A percentile compares a stretch with the other conserved stretches of the same genome.
phyloP scores from a whole-genome alignment of 2,888 invertebrate genomes.

The Heliconius ismenius region DNA sequence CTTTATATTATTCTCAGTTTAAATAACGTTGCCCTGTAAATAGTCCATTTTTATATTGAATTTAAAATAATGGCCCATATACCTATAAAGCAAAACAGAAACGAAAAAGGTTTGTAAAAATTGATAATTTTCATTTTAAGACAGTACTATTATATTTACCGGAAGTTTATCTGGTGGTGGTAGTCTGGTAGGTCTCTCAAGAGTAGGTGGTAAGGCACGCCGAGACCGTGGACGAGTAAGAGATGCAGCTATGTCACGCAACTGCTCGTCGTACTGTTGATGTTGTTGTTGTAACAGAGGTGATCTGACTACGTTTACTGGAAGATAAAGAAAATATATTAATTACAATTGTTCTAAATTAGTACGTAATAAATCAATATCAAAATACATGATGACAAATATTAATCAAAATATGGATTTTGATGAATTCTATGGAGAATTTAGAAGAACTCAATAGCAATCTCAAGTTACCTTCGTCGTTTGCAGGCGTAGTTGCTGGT shows the following conservation, averaged over 20 bases:
- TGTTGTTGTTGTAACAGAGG: constrained; percentile 76
- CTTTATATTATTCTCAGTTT: too few relatives aligned
- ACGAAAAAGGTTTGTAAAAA: too few relatives aligned
- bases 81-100: too few relatives aligned
- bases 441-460: not conserved
- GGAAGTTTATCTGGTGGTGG: constrained; percentile 73
- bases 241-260: constrained; percentile 91
- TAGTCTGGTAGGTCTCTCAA: constrained; percentile 80
- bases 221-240: constrained; percentile 87
- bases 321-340: constrained; percentile 42
- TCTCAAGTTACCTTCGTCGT: constrained; percentile 63
- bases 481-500: constrained; percentile 55
- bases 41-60: too few relatives aligned
- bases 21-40: not conserved
- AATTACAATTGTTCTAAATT: not conserved
- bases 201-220: constrained; percentile 77
- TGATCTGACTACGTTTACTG: constrained; percentile 63
- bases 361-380: too few relatives aligned
- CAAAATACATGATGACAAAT: too few relatives aligned
- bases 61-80: too few relatives aligned
- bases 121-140: not conserved
- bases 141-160: constrained; percentile 49
- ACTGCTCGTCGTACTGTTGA: constrained; percentile 84
- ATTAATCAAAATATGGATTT: too few relatives aligned
- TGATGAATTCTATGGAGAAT: too few relatives aligned